Base-by-base conservation (phyloP, 2,888 invertebrate species). In the Selenia dentaria region DNA sequence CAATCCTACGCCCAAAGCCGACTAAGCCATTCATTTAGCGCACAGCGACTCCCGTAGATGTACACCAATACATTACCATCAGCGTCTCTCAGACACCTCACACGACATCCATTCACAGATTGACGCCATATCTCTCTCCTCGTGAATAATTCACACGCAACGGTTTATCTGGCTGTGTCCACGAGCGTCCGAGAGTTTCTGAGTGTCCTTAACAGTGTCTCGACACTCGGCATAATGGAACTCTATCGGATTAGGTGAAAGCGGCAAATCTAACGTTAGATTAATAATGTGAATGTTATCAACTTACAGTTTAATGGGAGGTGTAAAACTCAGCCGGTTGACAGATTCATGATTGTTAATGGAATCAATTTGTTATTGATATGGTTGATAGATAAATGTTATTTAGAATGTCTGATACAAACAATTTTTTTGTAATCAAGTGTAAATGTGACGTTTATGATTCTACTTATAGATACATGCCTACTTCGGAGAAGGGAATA, bases 341-440 rank as follows among this genome's bases (percentile, higher is more conserved):
- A 57, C 51, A 50, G 50, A 57, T 54, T 54, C 45, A 47, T 52
- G 50, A 42, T 40, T 37, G 44, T 52, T 50, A 54, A 57, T 54
- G 54, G 47, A 57, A 47, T 29, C 45, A 47, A 46, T 57, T 54
- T 54, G 54, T 57, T 45, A 29, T 33, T 33, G 41, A 37, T 48
- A 42, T 20, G 6, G 27, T 16, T 32, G 18, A 33, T 9, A 11
- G 14, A 14, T 11, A 11, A 8, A 2, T 16, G 9, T 33, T 34
- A 33, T 41, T 34, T 42, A 20, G n/a, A n/a, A n/a, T n/a, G n/a
- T n/a, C n/a, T n/a, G n/a, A n/a, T n/a, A n/a, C n/a, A n/a, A n/a
- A n/a, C n/a, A n/a, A n/a, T n/a, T n/a, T n/a, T n/a, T n/a, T n/a
- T n/a, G n/a, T n/a, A n/a, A n/a, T n/a, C n/a, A n/a, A n/a, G n/a